Evolutionary conservation across 2,113 vertebrate species (phyloP), one percentile per base, ranked within the genome.

Genomic region (Seriola aureovittata): DNA sequence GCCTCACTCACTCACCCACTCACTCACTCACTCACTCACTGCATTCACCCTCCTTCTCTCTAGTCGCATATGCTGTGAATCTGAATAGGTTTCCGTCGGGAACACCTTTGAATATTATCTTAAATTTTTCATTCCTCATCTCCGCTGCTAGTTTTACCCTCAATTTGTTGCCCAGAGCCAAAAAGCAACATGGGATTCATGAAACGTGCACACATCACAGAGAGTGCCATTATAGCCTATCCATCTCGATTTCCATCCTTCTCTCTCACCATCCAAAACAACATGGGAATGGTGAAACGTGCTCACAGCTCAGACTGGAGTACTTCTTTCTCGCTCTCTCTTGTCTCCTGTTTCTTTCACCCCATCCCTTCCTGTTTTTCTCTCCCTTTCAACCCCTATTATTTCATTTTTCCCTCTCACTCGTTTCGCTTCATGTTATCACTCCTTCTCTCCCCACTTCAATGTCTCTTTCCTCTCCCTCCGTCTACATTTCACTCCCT

Each of bases 161-260:
- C 91, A 90, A 92, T 94, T 94, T 93, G 90, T 91, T 91, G 91
- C 90, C 84, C 74, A 68, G 91, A 91, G 90, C 89, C 90, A 88
- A 91, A 91, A 90, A 81, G 89, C 89, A 89, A 90, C 90, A 86
- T 90, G 89, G 92, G 92, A 93, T 88, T 93, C 85, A 58, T 42
- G 78, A 88, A 93, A 92, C 92, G 89, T 93, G 93, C 82, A 78
- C 81, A 84, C 78, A 11, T 84, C 85, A 80, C 85, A 89, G 84
- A 91, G 89, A 91, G 89, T 80, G 72, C 50, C 88, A 94, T 94
- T 93, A 91, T 52, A 71, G 80, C 65, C 87, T 17, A 85, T 88
- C 89, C 83, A 76, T 92, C 90, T 85, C 78, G 85, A 64, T 78
- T 85, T 85, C 81, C 54, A 55, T 75, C 82, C 71, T 34, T 78